Conservation (phyloP, 2,113 vertebrate species). For the Prochilodus magdalenae region DNA sequence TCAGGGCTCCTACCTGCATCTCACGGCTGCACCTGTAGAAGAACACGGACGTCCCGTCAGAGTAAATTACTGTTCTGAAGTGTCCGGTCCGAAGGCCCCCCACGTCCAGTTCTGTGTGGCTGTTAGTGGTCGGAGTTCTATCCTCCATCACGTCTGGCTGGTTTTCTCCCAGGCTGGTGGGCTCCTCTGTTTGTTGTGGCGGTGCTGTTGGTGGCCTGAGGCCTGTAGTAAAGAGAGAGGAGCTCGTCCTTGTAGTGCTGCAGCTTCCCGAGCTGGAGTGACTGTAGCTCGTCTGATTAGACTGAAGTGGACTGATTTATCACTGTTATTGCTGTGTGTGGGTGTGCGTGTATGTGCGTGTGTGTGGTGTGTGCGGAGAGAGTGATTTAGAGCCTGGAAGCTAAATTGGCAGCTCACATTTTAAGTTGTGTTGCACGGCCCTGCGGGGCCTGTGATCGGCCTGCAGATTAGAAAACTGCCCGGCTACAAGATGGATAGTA, state of each 20-base stretch:
- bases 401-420: slow-evolving; percentile 42
- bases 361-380: slow-evolving; percentile 16
- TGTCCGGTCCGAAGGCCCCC: background rate
- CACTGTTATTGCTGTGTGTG: slow-evolving; percentile 27
- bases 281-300: slow-evolving; percentile 33
- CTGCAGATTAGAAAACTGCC: slow-evolving; percentile 13
- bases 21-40: no score
- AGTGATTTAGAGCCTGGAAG: slow-evolving; percentile 42
- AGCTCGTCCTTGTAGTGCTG: background rate
- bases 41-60: no score
- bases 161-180: background rate
- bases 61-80: background rate
- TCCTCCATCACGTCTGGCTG: no score
- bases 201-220: background rate
- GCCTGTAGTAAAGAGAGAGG: background rate
- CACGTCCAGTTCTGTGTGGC: background rate
- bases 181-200: slow-evolving; percentile 7
- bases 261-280: slow-evolving; percentile 8
- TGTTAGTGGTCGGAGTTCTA: background rate
- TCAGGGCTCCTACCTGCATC: no score
- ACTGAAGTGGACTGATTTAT: slow-evolving; percentile 47
- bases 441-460: slow-evolving; percentile 21
- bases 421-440: slow-evolving; percentile 47
- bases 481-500: background rate
- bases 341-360: background rate